Percentiles rank a stretch among this genome's conserved stretches.
Conservation (phyloP, 2,113 vertebrate species). For the Heteronetta atricapilla region DNA sequence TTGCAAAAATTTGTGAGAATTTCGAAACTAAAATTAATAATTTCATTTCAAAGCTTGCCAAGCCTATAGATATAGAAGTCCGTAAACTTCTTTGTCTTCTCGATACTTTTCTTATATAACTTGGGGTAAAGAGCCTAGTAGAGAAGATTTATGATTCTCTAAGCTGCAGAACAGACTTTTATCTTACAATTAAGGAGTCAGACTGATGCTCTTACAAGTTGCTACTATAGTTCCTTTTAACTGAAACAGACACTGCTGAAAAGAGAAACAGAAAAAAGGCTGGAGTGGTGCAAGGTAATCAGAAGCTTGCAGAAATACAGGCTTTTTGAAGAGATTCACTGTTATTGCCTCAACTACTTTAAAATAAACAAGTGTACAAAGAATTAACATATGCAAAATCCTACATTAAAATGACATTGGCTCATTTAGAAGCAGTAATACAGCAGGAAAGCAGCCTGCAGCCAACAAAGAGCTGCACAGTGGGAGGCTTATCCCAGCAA, state of each 20-base stretch:
- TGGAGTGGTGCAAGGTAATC: neutral
- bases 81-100: neutral
- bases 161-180: neutral
- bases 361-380: conserved; percentile 3
- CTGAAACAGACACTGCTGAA: neutral
- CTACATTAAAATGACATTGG: neutral
- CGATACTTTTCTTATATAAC: neutral
- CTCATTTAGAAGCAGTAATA: conserved; percentile 30
- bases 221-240: neutral
- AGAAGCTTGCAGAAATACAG: neutral
- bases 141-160: neutral
- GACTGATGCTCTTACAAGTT: neutral
- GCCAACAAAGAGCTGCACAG: neutral
- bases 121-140: neutral
- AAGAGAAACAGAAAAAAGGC: neutral
- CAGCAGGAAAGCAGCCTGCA: conserved; percentile 19
- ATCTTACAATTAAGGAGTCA: neutral
- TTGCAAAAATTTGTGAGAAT: neutral
- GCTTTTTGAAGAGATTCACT: conserved; percentile 12
- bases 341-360: neutral
- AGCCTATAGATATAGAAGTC: neutral
- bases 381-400: conserved; percentile 16
- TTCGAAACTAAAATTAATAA: neutral
- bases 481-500: conserved; percentile 42
- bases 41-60: neutral